Base-by-base conservation (phyloP, 2,113 vertebrate genomes). In the Nothobranchius furzeri region DNA sequence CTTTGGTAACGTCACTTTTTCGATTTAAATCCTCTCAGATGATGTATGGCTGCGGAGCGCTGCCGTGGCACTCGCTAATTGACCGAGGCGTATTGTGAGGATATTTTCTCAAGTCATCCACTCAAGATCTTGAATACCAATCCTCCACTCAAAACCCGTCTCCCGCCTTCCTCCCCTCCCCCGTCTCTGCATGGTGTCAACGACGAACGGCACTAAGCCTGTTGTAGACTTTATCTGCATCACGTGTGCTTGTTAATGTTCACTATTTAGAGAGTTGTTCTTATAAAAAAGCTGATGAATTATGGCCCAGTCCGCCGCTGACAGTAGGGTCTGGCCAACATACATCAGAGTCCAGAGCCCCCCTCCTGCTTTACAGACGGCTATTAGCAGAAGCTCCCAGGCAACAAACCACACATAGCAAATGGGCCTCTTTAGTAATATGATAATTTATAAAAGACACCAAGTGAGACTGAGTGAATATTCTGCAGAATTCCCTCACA, bases 361-460 rank as follows among this genome's bases (percentile, higher is more conserved):
- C 75, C 64, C 79, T 73, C 78, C 83, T 71, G 68, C 79, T 85
- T 83, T 77, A 79, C 68, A 67, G 77, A 52, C 47, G 73, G 77
- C 88, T 85, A 89, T 90, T 88, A 88, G 77, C 76, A 83, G 7
- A 12, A 73, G 76, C 85, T 92, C 84, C 83, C 75, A 86, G 83
- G 88, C 87, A 90, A 86, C 90, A 89, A 88, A 88, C 85, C 82
- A 83, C 82, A 89, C 87, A 85, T 84, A 89, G 82, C 76, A 90
- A 92, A 90, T 91, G 80, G 81, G 79, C 83, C 86, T 88, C 83
- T 90, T 90, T 92, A 90, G 85, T 85, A 88, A 88, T 84, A 87
- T 90, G 88, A 87, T 90, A 85, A 90, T 88, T 90, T 85, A 81
- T 89, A 84, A 90, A 89, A 85, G 54, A 77, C 75, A 79, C 69